Conservation (phyloP, 2,888 invertebrate species). For the Meloe dianella region DNA sequence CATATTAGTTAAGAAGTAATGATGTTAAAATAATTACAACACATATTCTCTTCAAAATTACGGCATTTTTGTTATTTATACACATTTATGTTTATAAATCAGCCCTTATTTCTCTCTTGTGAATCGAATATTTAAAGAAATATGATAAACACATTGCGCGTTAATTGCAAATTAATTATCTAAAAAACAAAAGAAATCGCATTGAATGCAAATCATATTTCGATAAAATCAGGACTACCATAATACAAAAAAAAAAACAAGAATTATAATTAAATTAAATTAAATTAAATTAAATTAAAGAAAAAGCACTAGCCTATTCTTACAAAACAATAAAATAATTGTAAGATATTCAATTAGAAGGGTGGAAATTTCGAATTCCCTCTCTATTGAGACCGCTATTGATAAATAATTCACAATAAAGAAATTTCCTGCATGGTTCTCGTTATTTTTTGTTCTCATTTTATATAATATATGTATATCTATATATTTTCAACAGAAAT, state of each 20-base stretch:
- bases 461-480: conserved; percentile 19
- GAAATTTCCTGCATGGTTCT: conserved; percentile 14
- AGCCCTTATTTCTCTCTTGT: conserved; percentile 59
- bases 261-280: conserved; percentile 43
- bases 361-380: neutral
- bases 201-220: conserved; percentile 51
- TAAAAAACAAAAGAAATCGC: conserved; percentile 29
- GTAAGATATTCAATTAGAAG: neutral
- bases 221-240: conserved; percentile 45
- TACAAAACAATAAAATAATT: conserved; percentile 15
- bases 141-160: conserved; percentile 50
- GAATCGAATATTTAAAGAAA: conserved; percentile 53
- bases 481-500: conserved; percentile 39
- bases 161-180: conserved; percentile 24
- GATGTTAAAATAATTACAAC: conserved; percentile 29
- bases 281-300: conserved; percentile 40
- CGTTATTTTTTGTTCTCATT: conserved; percentile 1
- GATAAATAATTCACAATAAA: conserved; percentile 2
- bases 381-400: conserved; percentile 10
- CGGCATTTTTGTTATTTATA: conserved; percentile 45
- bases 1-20: conserved; percentile 20
- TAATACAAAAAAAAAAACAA: conserved; percentile 41
- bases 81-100: conserved; percentile 53
- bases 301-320: conserved; percentile 36
- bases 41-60: conserved; percentile 25